Conservation (phyloP, 1,140 invertebrate species). For the Conopomorpha cramerella region DNA sequence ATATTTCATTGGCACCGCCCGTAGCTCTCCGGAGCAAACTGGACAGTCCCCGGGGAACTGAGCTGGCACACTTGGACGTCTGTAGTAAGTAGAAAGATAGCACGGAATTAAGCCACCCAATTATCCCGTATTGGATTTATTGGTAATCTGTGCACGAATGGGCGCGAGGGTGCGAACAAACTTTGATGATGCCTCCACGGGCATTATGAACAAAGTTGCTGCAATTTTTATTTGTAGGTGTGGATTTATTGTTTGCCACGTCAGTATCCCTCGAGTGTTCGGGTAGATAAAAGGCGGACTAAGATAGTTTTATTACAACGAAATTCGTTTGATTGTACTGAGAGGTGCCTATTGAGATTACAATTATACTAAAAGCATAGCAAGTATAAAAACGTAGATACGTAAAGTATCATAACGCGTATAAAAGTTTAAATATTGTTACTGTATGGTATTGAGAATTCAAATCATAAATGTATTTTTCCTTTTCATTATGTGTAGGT, state of each 20-base stretch:
- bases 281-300: constrained; percentile 38
- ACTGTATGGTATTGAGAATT: too few species aligned
- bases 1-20: constrained; percentile 36
- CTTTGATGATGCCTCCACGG: constrained; percentile 55
- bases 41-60: constrained; percentile 47
- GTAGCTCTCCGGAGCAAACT: constrained; percentile 35
- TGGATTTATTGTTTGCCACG: constrained; percentile 51
- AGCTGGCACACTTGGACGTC: constrained; percentile 58
- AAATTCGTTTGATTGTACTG: too few species aligned
- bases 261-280: constrained; percentile 38
- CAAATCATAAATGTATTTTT: too few species aligned
- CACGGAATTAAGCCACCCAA: constrained; percentile 59
- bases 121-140: constrained; percentile 62
- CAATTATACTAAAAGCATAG: too few species aligned
- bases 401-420: too few species aligned
- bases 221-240: constrained; percentile 57
- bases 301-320: constrained; percentile 33
- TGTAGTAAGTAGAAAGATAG: constrained; percentile 61
- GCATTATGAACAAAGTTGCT: constrained; percentile 57
- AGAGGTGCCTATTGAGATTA: too few species aligned
- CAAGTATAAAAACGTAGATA: too few species aligned
- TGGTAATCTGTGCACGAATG: constrained; percentile 60
- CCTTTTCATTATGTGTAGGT: too few species aligned
- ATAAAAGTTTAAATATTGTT: too few species aligned
- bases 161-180: constrained; percentile 57